phyloP scores from a whole-genome alignment of 2,113 vertebrate genomes.

The Alosa alosa region DNA sequence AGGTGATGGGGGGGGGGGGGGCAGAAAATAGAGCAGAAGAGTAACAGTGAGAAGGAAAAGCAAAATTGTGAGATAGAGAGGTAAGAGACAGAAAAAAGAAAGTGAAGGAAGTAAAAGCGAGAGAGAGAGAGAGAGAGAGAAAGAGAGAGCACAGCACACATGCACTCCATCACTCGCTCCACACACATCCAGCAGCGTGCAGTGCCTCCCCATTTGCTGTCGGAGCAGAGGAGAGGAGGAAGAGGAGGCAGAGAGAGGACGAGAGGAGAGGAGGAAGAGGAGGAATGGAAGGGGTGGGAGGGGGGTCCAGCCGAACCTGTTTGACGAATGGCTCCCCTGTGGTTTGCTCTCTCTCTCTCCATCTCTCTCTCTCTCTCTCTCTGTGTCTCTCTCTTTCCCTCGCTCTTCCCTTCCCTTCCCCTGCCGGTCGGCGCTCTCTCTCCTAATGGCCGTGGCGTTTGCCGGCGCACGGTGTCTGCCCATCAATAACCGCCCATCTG shows the following conservation, averaged over 20 bases:
- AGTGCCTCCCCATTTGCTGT: conserved; percentile 28
- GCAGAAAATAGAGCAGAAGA: neutral
- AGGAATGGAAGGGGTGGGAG: conserved; percentile 20
- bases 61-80: neutral
- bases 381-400: neutral
- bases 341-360: conserved; percentile 40
- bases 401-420: neutral
- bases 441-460: conserved; percentile 45
- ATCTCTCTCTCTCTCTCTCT: conserved; percentile 26
- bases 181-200: conserved; percentile 26
- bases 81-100: neutral
- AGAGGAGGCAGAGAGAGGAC: neutral
- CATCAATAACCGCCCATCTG: conserved; percentile 60
- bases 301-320: conserved; percentile 35
- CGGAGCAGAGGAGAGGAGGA: neutral
- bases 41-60: neutral
- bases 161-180: neutral
- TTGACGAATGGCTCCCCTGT: conserved; percentile 50
- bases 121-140: neutral
- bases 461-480: conserved; percentile 53
- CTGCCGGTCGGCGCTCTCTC: neutral
- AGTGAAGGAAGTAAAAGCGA: neutral
- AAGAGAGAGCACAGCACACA: neutral
- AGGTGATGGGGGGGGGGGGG: neutral
- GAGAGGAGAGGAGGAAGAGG: neutral